Evolutionary conservation across 2,113 vertebrate species (phyloP).

Genomic region (Sminthopsis crassicaudata): DNA sequence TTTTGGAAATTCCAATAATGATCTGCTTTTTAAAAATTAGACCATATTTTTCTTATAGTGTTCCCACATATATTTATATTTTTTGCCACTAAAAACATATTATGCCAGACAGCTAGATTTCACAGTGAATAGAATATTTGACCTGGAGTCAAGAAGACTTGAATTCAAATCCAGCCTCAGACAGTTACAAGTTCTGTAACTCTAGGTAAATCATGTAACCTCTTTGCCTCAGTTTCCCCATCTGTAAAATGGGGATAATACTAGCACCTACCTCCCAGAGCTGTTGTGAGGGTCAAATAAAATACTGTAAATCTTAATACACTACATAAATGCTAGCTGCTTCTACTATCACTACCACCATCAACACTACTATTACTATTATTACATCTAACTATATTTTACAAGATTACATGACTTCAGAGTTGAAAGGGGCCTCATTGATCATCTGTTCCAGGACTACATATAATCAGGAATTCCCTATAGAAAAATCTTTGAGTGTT

Average conservation of each 20-base stretch:
- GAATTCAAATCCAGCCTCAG: background rate
- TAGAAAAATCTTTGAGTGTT: background rate
- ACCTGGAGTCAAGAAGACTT: background rate
- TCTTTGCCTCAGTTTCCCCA: background rate
- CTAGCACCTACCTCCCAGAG: background rate
- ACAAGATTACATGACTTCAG: background rate
- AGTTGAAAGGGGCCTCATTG: background rate
- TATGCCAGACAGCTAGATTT: background rate
- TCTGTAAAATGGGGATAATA: background rate
- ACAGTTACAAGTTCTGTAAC: background rate
- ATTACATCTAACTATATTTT: background rate
- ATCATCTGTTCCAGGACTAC: background rate
- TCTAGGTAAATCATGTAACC: background rate
- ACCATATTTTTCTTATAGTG: constrained; percentile 21
- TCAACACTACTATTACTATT: background rate
- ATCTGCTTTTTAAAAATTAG: constrained; percentile 37
- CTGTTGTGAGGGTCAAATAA: background rate
- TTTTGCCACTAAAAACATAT: constrained; percentile 57
- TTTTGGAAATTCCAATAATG: constrained; percentile 40
- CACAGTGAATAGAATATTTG: background rate
- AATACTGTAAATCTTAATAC: background rate
- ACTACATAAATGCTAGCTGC: background rate
- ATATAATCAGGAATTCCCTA: background rate
- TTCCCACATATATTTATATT: constrained; percentile 9
- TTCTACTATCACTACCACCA: background rate